Base-by-base conservation (phyloP, 2,113 vertebrate genomes). In the Varanus salvator region DNA sequence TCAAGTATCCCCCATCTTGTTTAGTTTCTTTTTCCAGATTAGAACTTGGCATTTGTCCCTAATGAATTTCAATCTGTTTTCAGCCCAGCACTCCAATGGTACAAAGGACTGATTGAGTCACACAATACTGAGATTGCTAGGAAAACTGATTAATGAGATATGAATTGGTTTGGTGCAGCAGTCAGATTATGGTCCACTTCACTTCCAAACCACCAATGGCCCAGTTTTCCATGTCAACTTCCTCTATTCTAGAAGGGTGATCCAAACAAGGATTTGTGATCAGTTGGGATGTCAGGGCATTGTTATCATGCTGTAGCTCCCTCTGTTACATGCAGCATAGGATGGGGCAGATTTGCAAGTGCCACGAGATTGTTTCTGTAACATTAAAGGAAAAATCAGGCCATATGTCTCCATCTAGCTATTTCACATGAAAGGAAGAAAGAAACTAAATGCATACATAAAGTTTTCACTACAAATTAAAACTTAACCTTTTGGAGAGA, bases 401-500 rank as follows among this genome's bases (percentile, higher is more conserved):
- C 6, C 14, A 0, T 76, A 2, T 87, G 91, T 27, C 68, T 0
- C 17, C 64, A 2, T 14, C 52, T 34, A 38, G 27, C 9, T 80
- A 89, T 86, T 90, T 69, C 84, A 93, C 68, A 2, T 85, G 48
- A 38, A 64, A 86, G 69, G 14, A 48, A 21, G 34, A 14, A 92
- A 66, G 44, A 68, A 7, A 1, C 38, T 44, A 44, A 44, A 44
- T 44, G 38, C 38, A 27, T 8, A 88, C 72, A 2, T 82, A 86
- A 86, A 25, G 0, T 71, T 84, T 80, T 90, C 64, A 64, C 8
- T 84, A 89, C 86, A 93, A 4, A 29, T 86, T n/a, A 19, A 48
- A 54, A 80, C 85, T 78, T 89, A 84, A 68, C 34, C 90, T 29
- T 52, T 88, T 94, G 82, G 15, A 91, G 29, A 80, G 23, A 64